phyloP scores from a whole-genome alignment of 2,797 vertebrate species.

The Phaenicophaeus curvirostris region DNA sequence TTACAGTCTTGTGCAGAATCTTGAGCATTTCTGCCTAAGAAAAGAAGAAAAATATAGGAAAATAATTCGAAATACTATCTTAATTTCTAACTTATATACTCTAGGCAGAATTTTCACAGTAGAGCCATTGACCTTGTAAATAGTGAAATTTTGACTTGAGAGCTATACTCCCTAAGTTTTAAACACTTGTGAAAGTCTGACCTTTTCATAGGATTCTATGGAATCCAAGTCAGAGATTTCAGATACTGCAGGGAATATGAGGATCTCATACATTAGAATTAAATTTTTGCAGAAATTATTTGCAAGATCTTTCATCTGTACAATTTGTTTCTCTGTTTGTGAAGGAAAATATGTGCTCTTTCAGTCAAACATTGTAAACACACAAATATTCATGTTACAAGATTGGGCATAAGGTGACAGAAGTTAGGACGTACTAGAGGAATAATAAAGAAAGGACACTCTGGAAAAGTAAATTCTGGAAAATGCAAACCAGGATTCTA shows the following conservation, averaged over 20 bases:
- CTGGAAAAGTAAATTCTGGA: not conserved
- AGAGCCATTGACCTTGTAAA: not conserved
- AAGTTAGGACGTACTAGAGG: not conserved
- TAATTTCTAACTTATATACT: not conserved
- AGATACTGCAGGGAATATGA: not conserved
- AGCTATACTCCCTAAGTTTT: not conserved
- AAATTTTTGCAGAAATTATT: not conserved
- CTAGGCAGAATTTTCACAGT: not conserved
- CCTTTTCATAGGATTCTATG: not conserved
- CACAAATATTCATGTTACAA: not conserved
- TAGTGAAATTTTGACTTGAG: not conserved
- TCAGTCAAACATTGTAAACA: not conserved
- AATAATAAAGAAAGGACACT: not conserved
- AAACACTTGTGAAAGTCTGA: not conserved
- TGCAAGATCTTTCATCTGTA: not conserved
- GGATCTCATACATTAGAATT: not conserved
- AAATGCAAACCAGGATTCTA: not conserved
- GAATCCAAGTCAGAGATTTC: not conserved
- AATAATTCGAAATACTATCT: not conserved
- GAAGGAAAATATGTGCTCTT: not conserved
- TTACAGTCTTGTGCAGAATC: not conserved
- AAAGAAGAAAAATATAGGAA: not conserved
- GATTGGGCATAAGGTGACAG: not conserved
- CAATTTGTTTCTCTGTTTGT: not conserved
- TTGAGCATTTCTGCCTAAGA: not conserved